Conservation (phyloP, 2,113 vertebrate species). For the Eulacestoma nigropectus region DNA sequence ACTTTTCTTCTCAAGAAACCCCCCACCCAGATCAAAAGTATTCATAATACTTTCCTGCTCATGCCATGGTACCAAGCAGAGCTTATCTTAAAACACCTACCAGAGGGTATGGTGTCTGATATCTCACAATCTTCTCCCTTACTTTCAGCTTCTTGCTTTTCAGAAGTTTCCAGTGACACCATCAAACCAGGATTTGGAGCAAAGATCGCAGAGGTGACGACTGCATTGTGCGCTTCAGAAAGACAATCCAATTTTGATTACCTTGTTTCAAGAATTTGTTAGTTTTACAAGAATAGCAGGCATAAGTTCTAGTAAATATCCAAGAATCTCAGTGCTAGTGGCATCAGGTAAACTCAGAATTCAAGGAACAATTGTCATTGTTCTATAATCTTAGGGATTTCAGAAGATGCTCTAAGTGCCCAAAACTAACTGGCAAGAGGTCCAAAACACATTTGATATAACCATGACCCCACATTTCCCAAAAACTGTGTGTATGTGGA, state of each 20-base stretch:
- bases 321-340: neutral
- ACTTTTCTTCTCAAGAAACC: neutral
- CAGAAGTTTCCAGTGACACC: constrained; percentile 80
- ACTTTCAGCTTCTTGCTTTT: constrained; percentile 83
- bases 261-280: neutral
- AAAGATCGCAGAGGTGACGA: constrained; percentile 96
- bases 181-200: constrained; percentile 93
- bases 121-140: constrained; percentile 78
- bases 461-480: neutral
- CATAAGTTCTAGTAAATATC: neutral
- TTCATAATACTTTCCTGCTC: neutral
- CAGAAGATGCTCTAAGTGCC: neutral
- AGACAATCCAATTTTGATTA: neutral
- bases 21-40: neutral
- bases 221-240: constrained; percentile 90
- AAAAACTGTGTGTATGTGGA: neutral
- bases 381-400: neutral
- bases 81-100: constrained; percentile 62
- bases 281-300: neutral
- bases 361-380: neutral
- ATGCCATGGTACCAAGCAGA: neutral
- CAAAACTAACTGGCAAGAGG: neutral
- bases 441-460: neutral
- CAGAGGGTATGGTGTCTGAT: constrained; percentile 85
- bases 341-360: neutral